Conservation (phyloP, 2,888 invertebrate species). For the Emmelina monodactyla region DNA sequence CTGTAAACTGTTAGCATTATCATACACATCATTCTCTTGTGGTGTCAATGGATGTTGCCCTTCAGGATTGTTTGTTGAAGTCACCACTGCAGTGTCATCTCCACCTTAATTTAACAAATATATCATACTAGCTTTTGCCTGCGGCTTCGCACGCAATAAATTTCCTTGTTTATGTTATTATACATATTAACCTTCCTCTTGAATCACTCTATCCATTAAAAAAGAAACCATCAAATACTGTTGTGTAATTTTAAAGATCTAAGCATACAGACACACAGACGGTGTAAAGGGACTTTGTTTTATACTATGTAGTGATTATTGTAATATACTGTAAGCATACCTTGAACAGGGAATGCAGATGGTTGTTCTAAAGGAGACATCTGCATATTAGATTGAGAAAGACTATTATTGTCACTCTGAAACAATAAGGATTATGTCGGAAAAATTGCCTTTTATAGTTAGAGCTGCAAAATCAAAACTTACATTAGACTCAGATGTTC, state of each 20-base stretch:
- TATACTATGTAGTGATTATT: slow-evolving; percentile 22
- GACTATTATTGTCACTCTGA: slow-evolving; percentile 34
- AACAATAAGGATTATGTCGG: slow-evolving; percentile 18
- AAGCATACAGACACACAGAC: no score
- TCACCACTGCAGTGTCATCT: slow-evolving; percentile 23
- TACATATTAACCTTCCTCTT: no score
- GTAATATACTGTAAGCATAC: slow-evolving; percentile 22
- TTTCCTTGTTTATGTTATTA: no score
- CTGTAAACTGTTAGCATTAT: slow-evolving; percentile 63
- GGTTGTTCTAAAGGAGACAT: slow-evolving; percentile 35
- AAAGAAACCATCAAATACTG: no score
- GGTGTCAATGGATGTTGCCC: slow-evolving; percentile 78
- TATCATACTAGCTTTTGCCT: no score
- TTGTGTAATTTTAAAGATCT: no score
- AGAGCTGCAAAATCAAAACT: slow-evolving; percentile 14
- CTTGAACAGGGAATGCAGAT: slow-evolving; percentile 18
- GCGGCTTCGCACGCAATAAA: no score
- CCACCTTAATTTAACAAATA: no score
- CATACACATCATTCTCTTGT: slow-evolving; percentile 64
- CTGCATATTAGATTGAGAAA: slow-evolving; percentile 19
- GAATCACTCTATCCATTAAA: no score
- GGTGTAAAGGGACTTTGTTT: no score
- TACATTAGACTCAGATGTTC: slow-evolving; percentile 61
- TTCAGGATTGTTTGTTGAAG: slow-evolving; percentile 29
- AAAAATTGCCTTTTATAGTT: not conserved